Evolutionary conservation across 2,113 vertebrate species (phyloP), one percentile per base, ranked within the genome.

Genomic region (Lagopus muta): DNA sequence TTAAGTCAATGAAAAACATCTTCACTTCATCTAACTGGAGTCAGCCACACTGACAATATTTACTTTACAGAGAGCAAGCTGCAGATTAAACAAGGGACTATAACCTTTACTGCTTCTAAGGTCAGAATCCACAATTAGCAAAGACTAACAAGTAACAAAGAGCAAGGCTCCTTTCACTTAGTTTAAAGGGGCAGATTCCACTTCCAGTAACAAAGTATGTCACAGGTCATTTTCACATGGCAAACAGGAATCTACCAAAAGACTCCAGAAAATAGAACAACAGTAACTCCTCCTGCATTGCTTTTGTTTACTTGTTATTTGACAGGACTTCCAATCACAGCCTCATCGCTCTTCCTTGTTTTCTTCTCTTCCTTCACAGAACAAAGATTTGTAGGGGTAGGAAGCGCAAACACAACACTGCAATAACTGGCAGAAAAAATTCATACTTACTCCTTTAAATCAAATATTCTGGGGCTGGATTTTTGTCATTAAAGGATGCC

Each of bases 41-140:
- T 24, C 65, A 92, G 38, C 65, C 80, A 34, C 48, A 54, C 14
- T 28, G 64, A 79, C 66, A 87, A 79, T 66, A 91, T 90, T 95
- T 92, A 93, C 82, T 83, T 52, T n/a, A 83, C 17, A 88, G 89
- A 85, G 16, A 89, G 6, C 16, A 80, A 57, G 40, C 77, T 83
- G 76, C 75, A 91, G 34, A 57, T 2, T 8, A 16, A 13, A 69
- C 42, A 84, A 88, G 50, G 76, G 32, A 71, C 84, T 94, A 43
- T 55, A 93, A 86, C 60, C 76, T 89, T 47, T 72, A 69, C 24
- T 36, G n/a, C 10, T 45, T 15, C 43, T 40, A 86, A 81, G 21
- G 67, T 85, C 85, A 91, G 61, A 69, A 5, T 93, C 67, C 50
- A 82, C 24, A 36, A 76, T 8, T 54, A 17, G 10, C 90, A 45